A percentile compares a stretch with the other conserved stretches of the same genome.
Conservation (phyloP, 2,113 vertebrate species). For the Sinocyclocheilus maitianheensis region DNA sequence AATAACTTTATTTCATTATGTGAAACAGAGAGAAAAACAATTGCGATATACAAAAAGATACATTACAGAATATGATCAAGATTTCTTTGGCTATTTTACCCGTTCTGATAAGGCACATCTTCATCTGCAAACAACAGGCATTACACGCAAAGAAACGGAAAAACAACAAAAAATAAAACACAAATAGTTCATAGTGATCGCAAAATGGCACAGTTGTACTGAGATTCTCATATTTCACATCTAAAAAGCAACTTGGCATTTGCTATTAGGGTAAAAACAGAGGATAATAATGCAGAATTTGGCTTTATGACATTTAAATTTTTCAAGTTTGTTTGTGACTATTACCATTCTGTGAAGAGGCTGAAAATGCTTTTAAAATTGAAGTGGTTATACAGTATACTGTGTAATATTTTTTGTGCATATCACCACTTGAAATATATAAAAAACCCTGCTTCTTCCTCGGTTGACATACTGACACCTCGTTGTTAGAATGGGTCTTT, state of each 20-base stretch:
- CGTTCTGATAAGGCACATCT: constrained; percentile 13
- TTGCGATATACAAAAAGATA: background rate
- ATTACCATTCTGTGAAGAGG: background rate
- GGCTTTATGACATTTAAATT: background rate
- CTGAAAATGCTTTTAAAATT: background rate
- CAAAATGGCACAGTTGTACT: background rate
- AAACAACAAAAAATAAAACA: too few relatives aligned
- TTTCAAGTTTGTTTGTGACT: background rate
- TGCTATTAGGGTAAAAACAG: background rate
- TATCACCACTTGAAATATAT: background rate
- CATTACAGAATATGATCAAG: background rate
- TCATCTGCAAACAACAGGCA: background rate
- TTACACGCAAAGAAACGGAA: background rate
- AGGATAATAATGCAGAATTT: background rate
- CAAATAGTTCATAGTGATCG: background rate
- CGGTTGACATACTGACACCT: constrained; percentile 38
- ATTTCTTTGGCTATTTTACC: constrained; percentile 7
- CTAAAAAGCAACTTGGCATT: background rate
- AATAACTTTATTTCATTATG: background rate
- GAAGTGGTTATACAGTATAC: background rate
- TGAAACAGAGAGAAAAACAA: background rate
- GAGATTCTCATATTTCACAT: background rate
- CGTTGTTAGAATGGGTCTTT: constrained; percentile 18
- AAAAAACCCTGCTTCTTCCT: background rate
- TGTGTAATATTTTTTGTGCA: background rate